Conservation (phyloP, 1,140 invertebrate species). For the Trachymyrmex septentrionalis region DNA sequence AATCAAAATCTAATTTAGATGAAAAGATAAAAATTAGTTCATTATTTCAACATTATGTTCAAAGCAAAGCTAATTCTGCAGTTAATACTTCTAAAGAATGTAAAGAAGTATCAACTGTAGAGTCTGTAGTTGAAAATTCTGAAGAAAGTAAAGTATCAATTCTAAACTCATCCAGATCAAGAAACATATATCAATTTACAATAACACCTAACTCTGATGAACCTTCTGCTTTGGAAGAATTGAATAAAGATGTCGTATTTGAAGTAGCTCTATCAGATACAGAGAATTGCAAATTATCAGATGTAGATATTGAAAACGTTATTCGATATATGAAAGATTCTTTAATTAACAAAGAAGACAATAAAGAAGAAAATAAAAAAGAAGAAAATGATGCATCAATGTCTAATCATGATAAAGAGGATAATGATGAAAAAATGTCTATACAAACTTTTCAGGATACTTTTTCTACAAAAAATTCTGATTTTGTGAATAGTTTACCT, state of each 20-base stretch:
- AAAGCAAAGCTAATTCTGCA: not conserved
- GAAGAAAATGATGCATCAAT: not conserved
- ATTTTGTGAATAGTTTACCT: not conserved
- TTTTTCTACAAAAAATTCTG: not conserved
- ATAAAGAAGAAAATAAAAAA: slow-evolving; percentile 7
- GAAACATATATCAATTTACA: slow-evolving; percentile 61
- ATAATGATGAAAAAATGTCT: not conserved
- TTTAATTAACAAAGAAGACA: not conserved
- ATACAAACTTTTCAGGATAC: slow-evolving; percentile 12
- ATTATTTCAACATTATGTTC: slow-evolving; percentile 27
- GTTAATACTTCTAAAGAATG: not conserved
- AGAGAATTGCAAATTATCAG: slow-evolving; percentile 50
- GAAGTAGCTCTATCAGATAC: slow-evolving; percentile 70
- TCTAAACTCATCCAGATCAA: not conserved
- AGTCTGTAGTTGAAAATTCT: slow-evolving; percentile 1
- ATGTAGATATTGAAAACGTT: slow-evolving; percentile 53
- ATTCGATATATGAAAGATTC: slow-evolving; percentile 59
- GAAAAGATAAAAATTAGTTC: slow-evolving; percentile 49
- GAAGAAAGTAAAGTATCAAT: slow-evolving; percentile 9
- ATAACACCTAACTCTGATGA: slow-evolving; percentile 44
- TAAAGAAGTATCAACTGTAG: not conserved
- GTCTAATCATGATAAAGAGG: not conserved
- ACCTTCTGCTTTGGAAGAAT: slow-evolving; percentile 69
- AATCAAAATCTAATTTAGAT: slow-evolving; percentile 15
- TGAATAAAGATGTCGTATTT: slow-evolving; percentile 73